Base-by-base conservation (phyloP, 2,113 vertebrate species). In the Hassar affinis region DNA sequence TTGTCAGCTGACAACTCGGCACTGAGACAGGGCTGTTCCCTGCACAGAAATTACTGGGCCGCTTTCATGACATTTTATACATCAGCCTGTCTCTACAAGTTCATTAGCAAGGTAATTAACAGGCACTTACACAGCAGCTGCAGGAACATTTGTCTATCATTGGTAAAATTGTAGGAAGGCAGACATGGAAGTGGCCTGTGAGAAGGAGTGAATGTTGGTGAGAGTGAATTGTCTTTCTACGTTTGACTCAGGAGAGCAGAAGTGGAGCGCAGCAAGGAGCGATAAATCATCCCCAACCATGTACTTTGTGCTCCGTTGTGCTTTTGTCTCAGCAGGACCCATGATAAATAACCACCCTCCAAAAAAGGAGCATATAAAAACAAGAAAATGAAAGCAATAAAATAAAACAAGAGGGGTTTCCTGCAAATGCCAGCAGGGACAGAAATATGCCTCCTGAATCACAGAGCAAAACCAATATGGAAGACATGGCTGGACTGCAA, bases 361-460 rank as follows among this genome's bases (percentile, higher is more conserved):
- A 84, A 88, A 84, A 87, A 78, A 82, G 85, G 84, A 88, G 85
- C 85, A 85, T 85, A 90, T 88, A 89, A 88, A 88, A 90, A 89
- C 79, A 84, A 71, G 88, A 87, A 86, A 89, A 88, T 87, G 64
- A 88, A 87, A 88, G 87, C 66, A 62, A 88, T 89, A 88, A 88
- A 88, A 87, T 87, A 89, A 88, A 89, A 84, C 78, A 79, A 71
- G 76, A 79, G 79, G 69, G 77, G 64, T 82, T 74, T 85, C 74
- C 72, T 77, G 25, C 6, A 20, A 57, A 74, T 51, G 42, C 86
- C 86, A 81, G 78, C 71, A 80, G 72, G 77, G 72, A 85, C 78
- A 84, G 71, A 84, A 83, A 86, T 78, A 66, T 33, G 62, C 71
- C 61, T 86, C 61, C 75, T 79, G 81, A 33, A 77, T 64, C 17